These are phyloP conservation scores for Ptychoptera contaminata DNA, from an alignment of 2,888 invertebrate species.

Conservation along the genomic window DNA sequence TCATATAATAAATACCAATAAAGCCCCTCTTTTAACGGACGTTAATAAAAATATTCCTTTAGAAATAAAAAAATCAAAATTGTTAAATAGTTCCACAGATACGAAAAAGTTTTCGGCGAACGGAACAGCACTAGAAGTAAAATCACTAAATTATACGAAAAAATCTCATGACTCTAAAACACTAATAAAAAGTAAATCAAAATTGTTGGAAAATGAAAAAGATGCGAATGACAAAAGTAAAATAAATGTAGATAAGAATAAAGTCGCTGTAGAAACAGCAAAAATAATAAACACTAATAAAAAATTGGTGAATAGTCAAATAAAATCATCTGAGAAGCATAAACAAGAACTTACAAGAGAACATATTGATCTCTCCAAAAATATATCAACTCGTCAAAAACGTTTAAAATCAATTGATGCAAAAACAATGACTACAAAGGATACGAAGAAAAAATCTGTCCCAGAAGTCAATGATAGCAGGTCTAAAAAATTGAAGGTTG, in stretches of 20 bases:
- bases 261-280: not conserved
- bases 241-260: not conserved
- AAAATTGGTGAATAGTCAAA: not conserved
- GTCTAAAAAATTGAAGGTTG: constrained; percentile 3
- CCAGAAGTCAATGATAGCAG: no score
- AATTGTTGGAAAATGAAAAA: not conserved
- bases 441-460: not conserved
- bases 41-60: no score
- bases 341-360: not conserved
- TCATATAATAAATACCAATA: no score
- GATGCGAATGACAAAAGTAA: not conserved
- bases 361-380: no score
- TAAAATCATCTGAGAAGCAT: not conserved
- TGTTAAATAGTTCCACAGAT: no score
- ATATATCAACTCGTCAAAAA: not conserved
- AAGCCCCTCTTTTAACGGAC: no score
- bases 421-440: constrained; percentile 30
- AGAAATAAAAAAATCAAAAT: no score
- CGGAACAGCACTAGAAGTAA: no score
- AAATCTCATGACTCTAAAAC: no score
- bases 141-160: no score
- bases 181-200: not conserved
- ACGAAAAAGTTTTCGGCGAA: no score
- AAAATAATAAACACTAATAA: not conserved
- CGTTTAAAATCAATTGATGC: not conserved